Percentiles rank a stretch among this genome's conserved stretches.
These are phyloP conservation scores for Cairina moschata DNA, from an alignment of 2,113 vertebrate genomes.

Conservation along the genomic window DNA sequence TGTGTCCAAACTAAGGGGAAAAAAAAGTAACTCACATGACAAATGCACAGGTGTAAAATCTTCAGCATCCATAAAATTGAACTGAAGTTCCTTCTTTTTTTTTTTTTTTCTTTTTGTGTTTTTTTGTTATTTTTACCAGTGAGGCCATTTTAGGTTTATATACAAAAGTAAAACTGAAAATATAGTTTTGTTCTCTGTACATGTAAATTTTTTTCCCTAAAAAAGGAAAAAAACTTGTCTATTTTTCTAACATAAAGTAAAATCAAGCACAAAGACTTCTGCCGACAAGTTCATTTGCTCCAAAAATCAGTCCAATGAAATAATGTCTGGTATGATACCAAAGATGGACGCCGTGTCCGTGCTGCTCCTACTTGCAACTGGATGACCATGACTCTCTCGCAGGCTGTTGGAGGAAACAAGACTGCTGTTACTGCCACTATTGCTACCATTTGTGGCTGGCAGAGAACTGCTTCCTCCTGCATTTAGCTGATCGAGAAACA, in stretches of 20 bases:
- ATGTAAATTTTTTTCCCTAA: constrained; percentile 81
- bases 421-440: constrained; percentile 91
- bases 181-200: constrained; percentile 99
- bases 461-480: constrained; percentile 82
- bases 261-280: constrained; percentile 75
- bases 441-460: constrained; percentile 86
- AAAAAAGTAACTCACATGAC: constrained; percentile 79
- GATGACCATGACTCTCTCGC: constrained; percentile 85
- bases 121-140: constrained; percentile 77
- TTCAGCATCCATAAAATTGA: constrained; percentile 93
- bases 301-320: constrained; percentile 91
- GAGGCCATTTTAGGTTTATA: constrained; percentile 95
- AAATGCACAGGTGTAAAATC: constrained; percentile 86
- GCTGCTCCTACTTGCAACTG: constrained; percentile 77
- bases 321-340: constrained; percentile 95
- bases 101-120: constrained; percentile 36
- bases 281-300: constrained; percentile 54
- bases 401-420: constrained; percentile 92
- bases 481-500: constrained; percentile 93
- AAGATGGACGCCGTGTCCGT: constrained; percentile 90
- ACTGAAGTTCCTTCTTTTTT: constrained; percentile 84
- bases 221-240: constrained; percentile 75
- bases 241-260: constrained; percentile 77
- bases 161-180: constrained; percentile 99
- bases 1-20: constrained; percentile 77